Base-by-base conservation (phyloP, 2,888 invertebrate genomes). In the Chymomyza caudatula region DNA sequence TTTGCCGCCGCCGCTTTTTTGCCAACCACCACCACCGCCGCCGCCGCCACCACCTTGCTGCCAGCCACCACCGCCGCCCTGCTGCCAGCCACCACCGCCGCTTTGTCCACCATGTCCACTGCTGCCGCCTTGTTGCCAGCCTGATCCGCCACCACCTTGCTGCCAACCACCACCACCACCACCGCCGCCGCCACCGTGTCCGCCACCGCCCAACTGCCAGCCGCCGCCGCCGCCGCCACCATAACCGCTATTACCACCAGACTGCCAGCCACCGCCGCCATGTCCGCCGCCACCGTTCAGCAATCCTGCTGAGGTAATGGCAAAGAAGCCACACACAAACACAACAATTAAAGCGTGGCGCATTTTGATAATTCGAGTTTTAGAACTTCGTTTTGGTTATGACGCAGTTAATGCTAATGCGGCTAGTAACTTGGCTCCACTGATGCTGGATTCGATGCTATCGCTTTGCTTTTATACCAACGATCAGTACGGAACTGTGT, bases 391-490 rank as follows among this genome's bases (percentile, higher is more conserved):
- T 61, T 63, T 47, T 47, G n/a, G 44, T 17, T 51, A 51, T 19
- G 22, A 51, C 51, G 22, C 51, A 20, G 23, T 19, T 25, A 56
- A 53, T 20, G 53, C n/a, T 53, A 4, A 37, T 60, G 49, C 29
- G 60, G 65, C 51, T 58, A 6, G 8, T 25, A 37, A 65, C 59
- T 51, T 53, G 63, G 65, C 71, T 69, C 63, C 72, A 87, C 85
- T 87, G 82, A 87, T 86, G 77, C 63, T 63, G 58, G 37, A 66
- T 42, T 63, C 29, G 60, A 66, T 13, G 58, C 60, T 61, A 55
- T 61, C 63, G 60, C 71, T 23, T 37, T 47, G 74, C 70, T 85
- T 86, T 83, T 86, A 87, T 86, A 85, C 70, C 69, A 53, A 57
- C 22, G 43, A 57, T 59, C 53, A 60, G 44, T 42, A 37, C 67